Percentiles rank a stretch among this genome's conserved stretches.
Conservation (phyloP, 2,888 invertebrate species). For the Cerceris rybyensis region DNA sequence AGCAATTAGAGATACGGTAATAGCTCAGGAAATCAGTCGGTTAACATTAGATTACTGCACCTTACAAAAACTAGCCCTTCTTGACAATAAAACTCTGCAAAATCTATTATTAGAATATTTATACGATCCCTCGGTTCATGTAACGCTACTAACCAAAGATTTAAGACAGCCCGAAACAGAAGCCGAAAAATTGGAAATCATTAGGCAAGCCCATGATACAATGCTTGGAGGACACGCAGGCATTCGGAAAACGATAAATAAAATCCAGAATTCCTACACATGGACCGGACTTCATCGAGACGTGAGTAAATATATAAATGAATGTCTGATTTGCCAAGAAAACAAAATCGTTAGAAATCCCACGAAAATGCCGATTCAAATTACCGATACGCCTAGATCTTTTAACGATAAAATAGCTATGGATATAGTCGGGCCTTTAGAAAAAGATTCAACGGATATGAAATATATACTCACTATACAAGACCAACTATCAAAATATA, state of each 20-base stretch:
- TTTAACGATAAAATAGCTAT: conserved; percentile 5
- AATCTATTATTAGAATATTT: not conserved
- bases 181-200: not conserved
- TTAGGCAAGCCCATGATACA: conserved; percentile 1
- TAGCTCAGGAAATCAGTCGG: not conserved
- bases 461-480: conserved; percentile 10
- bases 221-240: not conserved
- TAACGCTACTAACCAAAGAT: not conserved
- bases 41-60: not conserved
- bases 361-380: not conserved
- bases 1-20: not conserved
- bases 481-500: conserved; percentile 7
- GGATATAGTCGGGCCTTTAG: conserved; percentile 1
- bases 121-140: not conserved
- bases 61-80: not conserved
- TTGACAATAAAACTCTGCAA: not conserved
- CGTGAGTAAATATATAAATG: not conserved
- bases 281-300: conserved; percentile 3
- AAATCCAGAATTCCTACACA: not conserved
- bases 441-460: not conserved
- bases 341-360: not conserved
- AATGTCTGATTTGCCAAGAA: conserved; percentile 7
- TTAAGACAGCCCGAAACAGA: not conserved
- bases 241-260: not conserved
- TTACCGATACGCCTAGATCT: conserved; percentile 1